A percentile compares a stretch with the other conserved stretches of the same genome.
These are phyloP conservation scores for Drosophila barbarae DNA, from an alignment of 2,888 invertebrate genomes.

Conservation along the genomic window DNA sequence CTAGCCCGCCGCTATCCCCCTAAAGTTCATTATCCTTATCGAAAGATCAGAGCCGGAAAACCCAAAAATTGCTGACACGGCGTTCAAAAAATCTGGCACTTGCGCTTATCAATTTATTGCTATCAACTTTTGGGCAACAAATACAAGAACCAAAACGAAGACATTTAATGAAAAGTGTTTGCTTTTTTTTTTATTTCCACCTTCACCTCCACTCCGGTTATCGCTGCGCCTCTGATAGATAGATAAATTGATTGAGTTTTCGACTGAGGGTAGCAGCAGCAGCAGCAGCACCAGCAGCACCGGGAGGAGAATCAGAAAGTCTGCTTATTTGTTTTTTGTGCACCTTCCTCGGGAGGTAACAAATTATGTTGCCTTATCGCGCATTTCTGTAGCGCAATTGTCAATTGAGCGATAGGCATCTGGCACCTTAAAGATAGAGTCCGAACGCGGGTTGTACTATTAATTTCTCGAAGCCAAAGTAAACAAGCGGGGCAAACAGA, in stretches of 20 bases:
- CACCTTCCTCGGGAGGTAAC: conserved; percentile 40
- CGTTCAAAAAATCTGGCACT: conserved; percentile 56
- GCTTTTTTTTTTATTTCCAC: conserved; percentile 21
- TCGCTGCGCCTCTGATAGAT: conserved; percentile 49
- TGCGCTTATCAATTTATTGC: conserved; percentile 71
- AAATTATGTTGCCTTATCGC: conserved; percentile 67
- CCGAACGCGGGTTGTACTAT: conserved; percentile 36
- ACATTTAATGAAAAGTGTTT: conserved; percentile 72
- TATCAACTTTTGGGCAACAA: conserved; percentile 49
- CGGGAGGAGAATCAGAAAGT: conserved; percentile 14
- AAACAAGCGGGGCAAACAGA: conserved; percentile 44
- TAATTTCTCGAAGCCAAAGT: conserved; percentile 45
- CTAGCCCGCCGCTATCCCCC: conserved; percentile 6
- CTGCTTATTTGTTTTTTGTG: conserved; percentile 39
- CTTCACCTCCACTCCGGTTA: conserved; percentile 44
- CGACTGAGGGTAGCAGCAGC: conserved; percentile 4
- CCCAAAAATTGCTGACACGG: conserved; percentile 26
- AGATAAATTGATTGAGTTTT: conserved; percentile 73
- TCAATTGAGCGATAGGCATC: conserved; percentile 71
- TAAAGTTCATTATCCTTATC: conserved; percentile 35
- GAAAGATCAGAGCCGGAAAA: conserved; percentile 22
- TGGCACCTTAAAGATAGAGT: conserved; percentile 37
- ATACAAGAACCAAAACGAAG: conserved; percentile 33
- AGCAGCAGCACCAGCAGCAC: no score
- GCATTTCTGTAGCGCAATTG: conserved; percentile 64